These are phyloP conservation scores for Agrilus biguttatus DNA, from an alignment of 2,888 invertebrate genomes.

Conservation along the genomic window DNA sequence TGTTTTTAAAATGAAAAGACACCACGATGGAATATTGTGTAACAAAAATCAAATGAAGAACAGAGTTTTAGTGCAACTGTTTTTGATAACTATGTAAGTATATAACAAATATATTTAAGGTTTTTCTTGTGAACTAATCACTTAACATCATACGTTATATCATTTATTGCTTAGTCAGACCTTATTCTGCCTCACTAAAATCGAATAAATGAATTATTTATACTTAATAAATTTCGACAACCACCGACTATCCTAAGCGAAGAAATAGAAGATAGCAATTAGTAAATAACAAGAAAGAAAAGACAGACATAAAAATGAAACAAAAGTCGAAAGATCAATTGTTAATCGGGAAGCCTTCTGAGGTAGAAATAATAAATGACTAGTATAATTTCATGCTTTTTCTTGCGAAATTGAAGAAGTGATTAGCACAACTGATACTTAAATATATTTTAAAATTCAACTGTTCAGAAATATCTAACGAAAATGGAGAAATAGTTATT, in stretches of 20 bases:
- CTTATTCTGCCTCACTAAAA: constrained; percentile 18
- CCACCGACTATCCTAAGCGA: no score
- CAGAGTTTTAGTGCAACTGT: not conserved
- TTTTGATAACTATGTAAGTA: constrained; percentile 1
- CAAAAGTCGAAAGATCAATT: no score
- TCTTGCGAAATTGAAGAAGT: constrained; percentile 12
- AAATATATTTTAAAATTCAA: constrained; percentile 20
- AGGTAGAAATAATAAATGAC: constrained; percentile 21
- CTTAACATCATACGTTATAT: constrained; percentile 12
- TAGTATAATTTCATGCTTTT: constrained; percentile 9
- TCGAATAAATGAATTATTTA: no score
- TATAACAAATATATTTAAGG: constrained; percentile 21
- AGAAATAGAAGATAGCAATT: no score
- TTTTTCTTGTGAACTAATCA: constrained; percentile 19
- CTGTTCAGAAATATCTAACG: not conserved
- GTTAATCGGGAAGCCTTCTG: constrained; percentile 7
- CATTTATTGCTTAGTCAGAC: constrained; percentile 30
- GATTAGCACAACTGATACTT: constrained; percentile 22
- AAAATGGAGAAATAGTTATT: no score
- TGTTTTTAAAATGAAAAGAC: no score
- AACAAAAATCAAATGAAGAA: no score
- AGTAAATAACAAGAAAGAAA: no score
- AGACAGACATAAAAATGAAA: no score
- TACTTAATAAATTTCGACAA: no score
- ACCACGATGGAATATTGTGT: no score